These are phyloP conservation scores for Blera fallax DNA, from an alignment of 2,888 invertebrate species.

Conservation along the genomic window DNA sequence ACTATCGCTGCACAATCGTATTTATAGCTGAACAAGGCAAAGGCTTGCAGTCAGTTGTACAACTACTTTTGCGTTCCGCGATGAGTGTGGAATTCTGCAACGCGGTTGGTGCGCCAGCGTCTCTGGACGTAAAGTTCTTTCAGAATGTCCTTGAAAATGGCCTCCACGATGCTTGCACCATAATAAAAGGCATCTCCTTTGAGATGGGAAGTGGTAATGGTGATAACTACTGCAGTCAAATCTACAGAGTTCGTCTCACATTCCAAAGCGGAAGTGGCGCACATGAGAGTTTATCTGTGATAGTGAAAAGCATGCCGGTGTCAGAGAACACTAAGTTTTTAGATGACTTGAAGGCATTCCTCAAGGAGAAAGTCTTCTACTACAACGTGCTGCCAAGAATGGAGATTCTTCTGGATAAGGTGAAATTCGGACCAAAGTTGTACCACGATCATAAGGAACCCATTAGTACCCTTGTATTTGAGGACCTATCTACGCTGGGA, in stretches of 20 bases:
- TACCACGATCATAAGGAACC: conserved; percentile 64
- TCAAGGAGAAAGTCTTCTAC: conserved; percentile 79
- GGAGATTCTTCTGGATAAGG: conserved; percentile 76
- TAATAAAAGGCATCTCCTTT: conserved; percentile 55
- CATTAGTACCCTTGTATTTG: conserved; percentile 74
- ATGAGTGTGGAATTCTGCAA: conserved; percentile 66
- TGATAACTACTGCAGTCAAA: conserved; percentile 75
- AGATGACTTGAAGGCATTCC: conserved; percentile 79
- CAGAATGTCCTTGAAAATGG: conserved; percentile 71
- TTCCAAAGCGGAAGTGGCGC: conserved; percentile 11
- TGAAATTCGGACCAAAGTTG: conserved; percentile 60
- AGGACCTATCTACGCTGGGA: conserved; percentile 81
- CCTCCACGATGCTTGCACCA: conserved; percentile 32
- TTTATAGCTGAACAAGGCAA: neutral
- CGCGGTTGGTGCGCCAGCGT: conserved; percentile 42
- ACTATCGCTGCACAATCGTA: neutral
- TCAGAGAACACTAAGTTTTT: conserved; percentile 70
- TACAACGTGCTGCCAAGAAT: conserved; percentile 77
- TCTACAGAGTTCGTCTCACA: conserved; percentile 73
- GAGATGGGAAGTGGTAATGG: conserved; percentile 71
- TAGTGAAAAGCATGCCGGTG: conserved; percentile 74
- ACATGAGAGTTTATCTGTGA: conserved; percentile 59
- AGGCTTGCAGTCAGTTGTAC: neutral
- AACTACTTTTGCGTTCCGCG: neutral
- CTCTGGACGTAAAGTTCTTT: conserved; percentile 68